These are phyloP conservation scores for Zaprionus davidi DNA, from an alignment of 1,140 invertebrate species.

Conservation along the genomic window DNA sequence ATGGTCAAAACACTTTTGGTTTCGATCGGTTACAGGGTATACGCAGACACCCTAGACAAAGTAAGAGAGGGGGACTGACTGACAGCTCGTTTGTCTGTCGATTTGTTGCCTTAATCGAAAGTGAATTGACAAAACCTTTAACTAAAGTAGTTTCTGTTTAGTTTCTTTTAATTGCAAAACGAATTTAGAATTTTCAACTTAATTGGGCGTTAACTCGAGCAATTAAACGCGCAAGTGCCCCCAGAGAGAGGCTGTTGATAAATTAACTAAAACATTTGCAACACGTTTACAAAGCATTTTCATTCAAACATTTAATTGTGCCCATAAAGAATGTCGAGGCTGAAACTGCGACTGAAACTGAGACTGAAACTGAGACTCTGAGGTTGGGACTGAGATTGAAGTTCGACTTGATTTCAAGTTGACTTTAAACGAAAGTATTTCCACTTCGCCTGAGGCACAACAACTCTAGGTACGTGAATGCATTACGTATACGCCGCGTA, in stretches of 20 bases:
- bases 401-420: not conserved
- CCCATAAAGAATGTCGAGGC: slow-evolving; percentile 73
- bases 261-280: slow-evolving; percentile 54
- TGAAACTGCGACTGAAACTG: slow-evolving; percentile 18
- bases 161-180: slow-evolving; percentile 64
- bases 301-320: slow-evolving; percentile 67
- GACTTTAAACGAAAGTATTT: slow-evolving; percentile 63
- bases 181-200: slow-evolving; percentile 68
- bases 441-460: slow-evolving; percentile 33
- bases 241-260: slow-evolving; percentile 20
- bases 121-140: slow-evolving; percentile 51
- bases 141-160: not conserved
- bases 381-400: not conserved
- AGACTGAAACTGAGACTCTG: slow-evolving; percentile 14
- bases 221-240: slow-evolving; percentile 26
- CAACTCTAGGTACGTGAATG: slow-evolving; percentile 28
- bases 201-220: slow-evolving; percentile 70
- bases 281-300: not conserved
- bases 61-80: not conserved
- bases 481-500: slow-evolving; percentile 54
- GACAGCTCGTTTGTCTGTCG: slow-evolving; percentile 7
- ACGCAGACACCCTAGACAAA: not conserved
- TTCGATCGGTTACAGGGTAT: slow-evolving; percentile 1
- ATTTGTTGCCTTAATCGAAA: slow-evolving; percentile 59
- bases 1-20: slow-evolving; percentile 18